Base-by-base conservation (phyloP, 2,888 invertebrate genomes). In the Chrysolina haemoptera region DNA sequence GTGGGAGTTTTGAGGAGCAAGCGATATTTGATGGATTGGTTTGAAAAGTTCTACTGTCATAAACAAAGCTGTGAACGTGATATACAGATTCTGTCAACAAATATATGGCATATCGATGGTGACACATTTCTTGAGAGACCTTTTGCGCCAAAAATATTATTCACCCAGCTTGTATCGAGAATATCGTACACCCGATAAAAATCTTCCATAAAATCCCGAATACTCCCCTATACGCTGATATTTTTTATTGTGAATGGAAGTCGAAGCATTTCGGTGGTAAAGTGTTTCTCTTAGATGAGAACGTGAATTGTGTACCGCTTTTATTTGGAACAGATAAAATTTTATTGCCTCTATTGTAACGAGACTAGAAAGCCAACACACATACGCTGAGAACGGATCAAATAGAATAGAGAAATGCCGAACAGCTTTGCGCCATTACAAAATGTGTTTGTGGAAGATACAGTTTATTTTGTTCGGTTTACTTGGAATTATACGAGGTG, bases 311-410 rank as follows among this genome's bases (percentile, higher is more conserved):
- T 74, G 69, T 76, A 76, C 74, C 48, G 77, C 71, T 71, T 77
- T 77, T 77, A 77, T 76, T 74, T 76, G 75, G 64, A 77, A 75
- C 70, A 77, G 76, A 77, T 77, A 77, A 77, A 77, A 74, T 76
- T 77, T 76, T 77, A 77, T 70, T 76, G 70, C 73, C 63, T 70
- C 68, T 53, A 74, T 77, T 75, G 75, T 74, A 69, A 77, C 76
- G n/a, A 59, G 59, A 74, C 59, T 70, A 70, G 74, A 69, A 73
- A 74, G 69, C 67, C 64, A 55, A n/a, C 59, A 64, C 69, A 70
- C 70, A 48, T 70, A 53, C 65, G 71, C 66, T 48, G 69, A 59
- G 59, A 27, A 59, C 18, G 76, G 74, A 74, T 76, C 74, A 76
- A 70, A 71, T 70, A 70, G 71, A 72, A 71, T 73, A 68, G 69